Conservation (phyloP, 1,140 invertebrate genomes). For the Monomorium pharaonis region DNA sequence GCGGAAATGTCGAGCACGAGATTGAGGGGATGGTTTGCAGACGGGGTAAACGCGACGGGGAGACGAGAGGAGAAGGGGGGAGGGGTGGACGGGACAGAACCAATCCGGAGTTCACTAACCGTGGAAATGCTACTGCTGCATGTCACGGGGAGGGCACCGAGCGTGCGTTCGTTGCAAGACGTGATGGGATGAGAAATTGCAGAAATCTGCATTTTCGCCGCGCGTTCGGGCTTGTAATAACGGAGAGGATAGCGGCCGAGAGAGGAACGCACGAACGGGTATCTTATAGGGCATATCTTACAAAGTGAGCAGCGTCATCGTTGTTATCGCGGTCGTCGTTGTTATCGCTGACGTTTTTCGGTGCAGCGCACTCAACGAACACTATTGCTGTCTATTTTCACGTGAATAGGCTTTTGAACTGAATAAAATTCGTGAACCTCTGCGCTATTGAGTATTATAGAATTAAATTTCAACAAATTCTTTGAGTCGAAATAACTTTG, state of each 20-base stretch:
- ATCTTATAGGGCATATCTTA: constrained; percentile 25
- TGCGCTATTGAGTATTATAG: too few species aligned
- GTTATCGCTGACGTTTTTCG: not conserved
- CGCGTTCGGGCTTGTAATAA: constrained; percentile 28
- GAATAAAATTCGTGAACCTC: not conserved
- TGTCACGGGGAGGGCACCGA: constrained; percentile 16
- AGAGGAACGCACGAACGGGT: not conserved
- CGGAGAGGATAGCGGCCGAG: not conserved
- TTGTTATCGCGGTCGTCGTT: not conserved
- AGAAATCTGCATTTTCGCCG: constrained; percentile 47
- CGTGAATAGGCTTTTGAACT: not conserved
- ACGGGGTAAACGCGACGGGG: not conserved
- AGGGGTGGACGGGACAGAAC: constrained; percentile 18
- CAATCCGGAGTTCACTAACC: constrained; percentile 71
- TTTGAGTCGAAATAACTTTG: too few species aligned
- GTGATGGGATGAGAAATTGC: constrained; percentile 36
- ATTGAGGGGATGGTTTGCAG: constrained; percentile 56
- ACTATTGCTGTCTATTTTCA: not conserved
- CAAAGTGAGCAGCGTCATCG: not conserved
- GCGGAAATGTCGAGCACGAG: constrained; percentile 59
- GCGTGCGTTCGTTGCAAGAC: constrained; percentile 42
- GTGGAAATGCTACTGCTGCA: constrained; percentile 64
- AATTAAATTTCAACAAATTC: too few species aligned
- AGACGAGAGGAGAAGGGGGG: not conserved
- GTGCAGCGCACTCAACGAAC: not conserved